Percentiles rank a stretch among this genome's conserved stretches.
These are phyloP conservation scores for Hoplias malabaricus DNA, from an alignment of 2,113 vertebrate genomes.

Conservation along the genomic window DNA sequence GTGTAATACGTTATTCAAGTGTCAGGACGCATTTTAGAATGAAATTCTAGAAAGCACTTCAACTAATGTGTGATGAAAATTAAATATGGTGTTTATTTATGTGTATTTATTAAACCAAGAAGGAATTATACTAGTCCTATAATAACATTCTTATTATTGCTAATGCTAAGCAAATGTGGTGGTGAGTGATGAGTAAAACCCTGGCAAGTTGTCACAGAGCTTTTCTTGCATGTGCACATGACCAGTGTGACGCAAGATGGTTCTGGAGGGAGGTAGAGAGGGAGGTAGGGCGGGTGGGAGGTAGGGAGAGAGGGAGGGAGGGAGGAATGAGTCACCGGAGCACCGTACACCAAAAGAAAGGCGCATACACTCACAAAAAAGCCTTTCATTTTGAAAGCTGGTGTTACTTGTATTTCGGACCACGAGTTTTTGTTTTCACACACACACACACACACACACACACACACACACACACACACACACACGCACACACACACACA, in stretches of 20 bases:
- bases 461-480: constrained; percentile 50
- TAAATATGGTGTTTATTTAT: too few relatives aligned
- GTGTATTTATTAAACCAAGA: too few relatives aligned
- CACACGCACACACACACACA: constrained; percentile 49
- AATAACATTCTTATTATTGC: too few relatives aligned
- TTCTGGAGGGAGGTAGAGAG: too few relatives aligned
- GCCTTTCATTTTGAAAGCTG: background rate
- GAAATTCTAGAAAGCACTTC: too few relatives aligned
- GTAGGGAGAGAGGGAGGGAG: background rate
- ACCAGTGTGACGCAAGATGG: background rate
- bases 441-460: constrained; percentile 7
- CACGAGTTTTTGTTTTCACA: background rate
- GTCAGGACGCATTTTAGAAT: too few relatives aligned
- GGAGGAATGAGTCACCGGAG: background rate
- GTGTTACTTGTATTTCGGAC: constrained; percentile 22
- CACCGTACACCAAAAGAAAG: background rate
- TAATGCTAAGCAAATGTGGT: too few relatives aligned
- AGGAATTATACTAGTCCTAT: too few relatives aligned
- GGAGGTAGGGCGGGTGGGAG: background rate
- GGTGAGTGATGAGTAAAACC: too few relatives aligned
- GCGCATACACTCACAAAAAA: background rate
- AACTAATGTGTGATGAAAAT: too few relatives aligned
- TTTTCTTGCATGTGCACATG: background rate
- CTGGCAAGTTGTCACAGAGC: too few relatives aligned
- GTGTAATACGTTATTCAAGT: too few relatives aligned